A percentile compares a stretch with the other conserved stretches of the same genome.
These are phyloP conservation scores for Penaeus vannamei DNA, from an alignment of 1,140 invertebrate genomes.

Conservation along the genomic window DNA sequence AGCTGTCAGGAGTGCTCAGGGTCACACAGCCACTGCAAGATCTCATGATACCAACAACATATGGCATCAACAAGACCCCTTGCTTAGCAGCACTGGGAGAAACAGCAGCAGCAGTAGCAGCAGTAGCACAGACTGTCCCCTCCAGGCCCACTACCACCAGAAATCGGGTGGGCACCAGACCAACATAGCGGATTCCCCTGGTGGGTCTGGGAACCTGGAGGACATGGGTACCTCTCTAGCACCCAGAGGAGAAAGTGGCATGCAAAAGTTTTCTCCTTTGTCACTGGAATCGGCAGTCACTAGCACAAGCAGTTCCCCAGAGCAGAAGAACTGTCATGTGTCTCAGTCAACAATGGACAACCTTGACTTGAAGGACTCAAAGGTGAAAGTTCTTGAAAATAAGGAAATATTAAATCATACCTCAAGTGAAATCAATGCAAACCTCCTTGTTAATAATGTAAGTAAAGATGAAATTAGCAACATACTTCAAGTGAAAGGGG, in stretches of 20 bases:
- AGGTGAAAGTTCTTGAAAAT: slow-evolving; percentile 51
- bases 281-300: slow-evolving; percentile 46
- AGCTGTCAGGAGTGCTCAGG: not conserved
- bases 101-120: slow-evolving; percentile 41
- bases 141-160: slow-evolving; percentile 40
- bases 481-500: slow-evolving; percentile 54
- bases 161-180: not conserved
- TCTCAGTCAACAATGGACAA: slow-evolving; percentile 56
- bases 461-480: slow-evolving; percentile 48
- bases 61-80: slow-evolving; percentile 13
- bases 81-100: slow-evolving; percentile 4
- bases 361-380: slow-evolving; percentile 51
- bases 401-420: slow-evolving; percentile 24
- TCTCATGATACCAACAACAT: not conserved
- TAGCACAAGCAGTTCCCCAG: slow-evolving; percentile 44
- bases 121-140: slow-evolving; percentile 38
- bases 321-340: slow-evolving; percentile 50
- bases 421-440: slow-evolving; percentile 38
- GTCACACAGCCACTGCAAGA: not conserved
- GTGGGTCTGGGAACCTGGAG: slow-evolving; percentile 22
- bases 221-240: slow-evolving; percentile 12
- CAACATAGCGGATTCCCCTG: too few species aligned
- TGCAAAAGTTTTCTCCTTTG: slow-evolving; percentile 45
- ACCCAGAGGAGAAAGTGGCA: slow-evolving; percentile 31
- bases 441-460: slow-evolving; percentile 48